These are phyloP conservation scores for Danio rerio DNA, from an alignment of 2,113 vertebrate genomes.

Conservation along the genomic window GRCz12tu NC_133195.1:37349001-37349500, in stretches of 20 bases:
- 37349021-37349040: too few relatives aligned
- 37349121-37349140: neutral
- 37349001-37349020: too few relatives aligned
- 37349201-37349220: neutral
- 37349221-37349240: slow-evolving; percentile 6
- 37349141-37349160: neutral
- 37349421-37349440: slow-evolving; percentile 43
- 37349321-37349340: slow-evolving; percentile 20
- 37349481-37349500: neutral
- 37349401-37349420: slow-evolving; percentile 54
- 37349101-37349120: neutral
- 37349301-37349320: slow-evolving; percentile 51
- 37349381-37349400: slow-evolving; percentile 59
- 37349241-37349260: slow-evolving; percentile 65
- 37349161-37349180: neutral
- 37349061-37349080: too few relatives aligned
- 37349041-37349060: neutral
- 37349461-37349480: neutral
- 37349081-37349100: too few relatives aligned
- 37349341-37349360: slow-evolving; percentile 56
- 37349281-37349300: slow-evolving; percentile 56
- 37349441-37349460: slow-evolving; percentile 41
- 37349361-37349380: slow-evolving; percentile 36
- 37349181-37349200: neutral
- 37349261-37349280: slow-evolving; percentile 56